A percentile compares a stretch with the other conserved stretches of the same genome.
Conservation (phyloP, 2,797 vertebrate genomes). For the Melanotaenia pygmaea region DNA sequence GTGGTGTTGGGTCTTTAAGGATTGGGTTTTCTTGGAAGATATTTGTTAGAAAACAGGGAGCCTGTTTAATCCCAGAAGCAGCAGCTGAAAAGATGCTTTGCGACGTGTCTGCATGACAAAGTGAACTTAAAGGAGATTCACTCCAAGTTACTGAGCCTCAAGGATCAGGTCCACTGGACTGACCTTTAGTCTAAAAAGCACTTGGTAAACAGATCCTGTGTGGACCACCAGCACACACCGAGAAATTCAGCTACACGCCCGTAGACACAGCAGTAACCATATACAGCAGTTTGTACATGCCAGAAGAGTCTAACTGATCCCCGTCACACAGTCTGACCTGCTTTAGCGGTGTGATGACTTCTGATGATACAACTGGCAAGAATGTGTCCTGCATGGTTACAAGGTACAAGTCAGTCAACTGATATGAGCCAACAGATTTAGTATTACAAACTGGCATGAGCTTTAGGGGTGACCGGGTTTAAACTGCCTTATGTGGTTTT, state of each 20-base stretch:
- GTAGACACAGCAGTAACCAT: conserved; percentile 44
- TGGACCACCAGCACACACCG: conserved; percentile 43
- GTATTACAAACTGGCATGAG: conserved; percentile 36
- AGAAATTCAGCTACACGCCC: conserved; percentile 14
- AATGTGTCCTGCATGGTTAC: conserved; percentile 38
- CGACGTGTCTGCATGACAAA: conserved; percentile 32
- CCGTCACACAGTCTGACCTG: conserved; percentile 39
- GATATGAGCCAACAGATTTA: conserved; percentile 39
- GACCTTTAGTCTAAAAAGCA: conserved; percentile 65
- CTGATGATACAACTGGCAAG: conserved; percentile 31
- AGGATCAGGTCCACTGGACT: conserved; percentile 32
- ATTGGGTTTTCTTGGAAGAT: not conserved
- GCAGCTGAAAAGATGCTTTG: conserved; percentile 23
- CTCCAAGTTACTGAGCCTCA: conserved; percentile 38
- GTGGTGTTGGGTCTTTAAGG: no score
- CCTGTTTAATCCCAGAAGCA: conserved; percentile 25
- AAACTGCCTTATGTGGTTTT: conserved; percentile 31
- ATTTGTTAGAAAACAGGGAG: conserved; percentile 14
- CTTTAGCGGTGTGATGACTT: conserved; percentile 20
- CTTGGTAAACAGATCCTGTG: conserved; percentile 63
- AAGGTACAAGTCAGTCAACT: conserved; percentile 35
- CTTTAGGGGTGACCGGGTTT: conserved; percentile 25
- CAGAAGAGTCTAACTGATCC: conserved; percentile 47
- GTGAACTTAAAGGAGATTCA: conserved; percentile 56
- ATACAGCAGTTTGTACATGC: conserved; percentile 47